A percentile compares a stretch with the other conserved stretches of the same genome.
Conservation (phyloP, 2,888 invertebrate genomes). For the Pristionchus fissidentatus region DNA sequence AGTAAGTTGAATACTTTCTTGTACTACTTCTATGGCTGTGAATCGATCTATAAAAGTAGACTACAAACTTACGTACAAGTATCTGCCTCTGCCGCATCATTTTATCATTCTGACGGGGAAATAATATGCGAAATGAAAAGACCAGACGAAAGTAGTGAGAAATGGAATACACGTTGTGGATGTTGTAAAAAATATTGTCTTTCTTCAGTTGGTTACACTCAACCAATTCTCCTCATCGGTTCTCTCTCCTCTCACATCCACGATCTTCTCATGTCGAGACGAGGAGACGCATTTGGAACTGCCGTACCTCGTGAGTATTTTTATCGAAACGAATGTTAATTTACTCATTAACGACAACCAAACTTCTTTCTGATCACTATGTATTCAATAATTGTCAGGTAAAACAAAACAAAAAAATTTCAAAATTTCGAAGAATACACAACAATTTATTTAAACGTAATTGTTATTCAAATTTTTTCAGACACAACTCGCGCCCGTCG, state of each 20-base stretch:
- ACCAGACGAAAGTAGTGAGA: not conserved
- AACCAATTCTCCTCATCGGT: constrained; percentile 34
- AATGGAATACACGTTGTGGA: not conserved
- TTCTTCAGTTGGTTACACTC: constrained; percentile 36
- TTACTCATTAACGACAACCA: not conserved
- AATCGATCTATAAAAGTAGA: not conserved
- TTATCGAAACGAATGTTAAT: not conserved
- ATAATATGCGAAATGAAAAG: not conserved
- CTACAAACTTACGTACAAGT: no score
- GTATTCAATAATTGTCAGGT: not conserved
- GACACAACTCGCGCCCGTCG: constrained; percentile 44
- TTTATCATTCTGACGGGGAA: not conserved
- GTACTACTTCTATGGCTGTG: not conserved
- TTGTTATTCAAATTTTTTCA: not conserved
- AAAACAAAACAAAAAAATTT: not conserved
- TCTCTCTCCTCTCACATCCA: constrained; percentile 37
- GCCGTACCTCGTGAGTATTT: constrained; percentile 4
- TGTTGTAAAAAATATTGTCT: not conserved
- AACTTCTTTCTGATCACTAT: not conserved
- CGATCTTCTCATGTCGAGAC: constrained; percentile 20
- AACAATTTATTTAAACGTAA: not conserved
- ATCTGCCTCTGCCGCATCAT: not conserved
- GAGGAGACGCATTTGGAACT: not conserved
- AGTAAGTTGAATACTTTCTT: not conserved
- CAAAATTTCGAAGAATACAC: not conserved